Base-by-base conservation (phyloP, 2,113 vertebrate species). In the Prinia subflava region DNA sequence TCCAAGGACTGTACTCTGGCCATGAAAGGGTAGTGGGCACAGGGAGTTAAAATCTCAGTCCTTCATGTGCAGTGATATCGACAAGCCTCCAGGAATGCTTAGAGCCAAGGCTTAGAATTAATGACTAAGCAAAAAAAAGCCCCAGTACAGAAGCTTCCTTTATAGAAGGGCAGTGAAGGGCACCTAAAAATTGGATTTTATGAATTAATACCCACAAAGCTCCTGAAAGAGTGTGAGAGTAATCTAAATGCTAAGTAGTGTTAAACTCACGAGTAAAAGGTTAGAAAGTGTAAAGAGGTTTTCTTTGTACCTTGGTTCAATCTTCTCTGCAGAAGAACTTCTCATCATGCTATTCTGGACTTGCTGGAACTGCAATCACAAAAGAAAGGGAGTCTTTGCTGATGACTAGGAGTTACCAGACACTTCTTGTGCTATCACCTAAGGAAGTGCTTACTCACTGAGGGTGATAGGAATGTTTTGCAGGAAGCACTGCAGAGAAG, bases 341-440 rank as follows among this genome's bases (percentile, higher is more conserved):
- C 98, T 99, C 97, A 99, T 99, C 98, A 99, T 98, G 96, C 98
- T 99, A 97, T 91, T 99, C 98, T 99, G 99, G 71, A 99, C 98
- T 49, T 99, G 98, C 96, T 99, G 99, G 96, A 99, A 99, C 99
- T 99, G 98, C 73, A 98, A 93, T 24, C 41, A 90, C 16, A 80
- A 94, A 68, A 62, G 28, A 49, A 68, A 68, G 25, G 74, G 27
- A 93, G 31, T 44, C 50, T 81, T 50, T 69, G 52, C 44, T 79
- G 31, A 53, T 42, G 62, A 37, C 9, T 33, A 50, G 53, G 39
- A 39, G 55, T 57, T 60, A 86, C 53, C 46, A 65, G 35, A 31
- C 1, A 8, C 18, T 68, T 71, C 31, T 62, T 1, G 0, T 35
- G 64, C 49, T 28, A 33, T 6, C 25, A 27, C 67, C 69, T 79